A percentile compares a stretch with the other conserved stretches of the same genome.
These are phyloP conservation scores for Malachius bipustulatus DNA, from an alignment of 2,888 invertebrate species.

Conservation along the genomic window DNA sequence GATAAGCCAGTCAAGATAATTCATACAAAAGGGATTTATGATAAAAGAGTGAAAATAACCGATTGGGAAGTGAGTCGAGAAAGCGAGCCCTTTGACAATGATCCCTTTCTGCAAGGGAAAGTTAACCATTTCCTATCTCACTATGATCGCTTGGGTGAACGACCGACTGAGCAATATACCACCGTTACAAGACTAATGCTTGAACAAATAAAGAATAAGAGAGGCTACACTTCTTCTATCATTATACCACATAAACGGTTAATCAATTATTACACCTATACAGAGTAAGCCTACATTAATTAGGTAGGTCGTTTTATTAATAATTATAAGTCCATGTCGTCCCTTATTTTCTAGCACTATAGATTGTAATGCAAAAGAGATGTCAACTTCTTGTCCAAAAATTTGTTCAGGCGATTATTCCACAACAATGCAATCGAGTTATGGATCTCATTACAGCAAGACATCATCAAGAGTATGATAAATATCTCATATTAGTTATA, in stretches of 20 bases:
- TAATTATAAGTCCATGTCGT: background rate
- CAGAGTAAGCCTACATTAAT: slow-evolving; percentile 5
- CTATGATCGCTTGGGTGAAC: background rate
- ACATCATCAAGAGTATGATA: no score
- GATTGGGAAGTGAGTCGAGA: background rate
- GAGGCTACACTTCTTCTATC: no score
- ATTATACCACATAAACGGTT: slow-evolving; percentile 1
- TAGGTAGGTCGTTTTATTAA: no score
- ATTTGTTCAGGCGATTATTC: slow-evolving; percentile 35
- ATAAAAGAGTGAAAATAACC: background rate
- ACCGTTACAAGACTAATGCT: slow-evolving; percentile 1
- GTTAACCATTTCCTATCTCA: background rate
- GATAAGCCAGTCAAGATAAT: background rate
- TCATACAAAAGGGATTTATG: background rate
- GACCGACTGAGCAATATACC: background rate
- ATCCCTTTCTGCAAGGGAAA: background rate
- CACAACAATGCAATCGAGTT: slow-evolving; percentile 43
- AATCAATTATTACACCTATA: slow-evolving; percentile 7
- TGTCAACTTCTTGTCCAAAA: slow-evolving; percentile 11
- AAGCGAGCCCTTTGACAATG: background rate
- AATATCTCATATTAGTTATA: no score
- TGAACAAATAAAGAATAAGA: background rate
- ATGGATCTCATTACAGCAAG: slow-evolving; percentile 38
- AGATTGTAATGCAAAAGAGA: slow-evolving; percentile 2
- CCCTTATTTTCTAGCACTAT: slow-evolving; percentile 1